Evolutionary conservation across 2,113 vertebrate species (phyloP).

Genomic region (Zeus faber): DNA sequence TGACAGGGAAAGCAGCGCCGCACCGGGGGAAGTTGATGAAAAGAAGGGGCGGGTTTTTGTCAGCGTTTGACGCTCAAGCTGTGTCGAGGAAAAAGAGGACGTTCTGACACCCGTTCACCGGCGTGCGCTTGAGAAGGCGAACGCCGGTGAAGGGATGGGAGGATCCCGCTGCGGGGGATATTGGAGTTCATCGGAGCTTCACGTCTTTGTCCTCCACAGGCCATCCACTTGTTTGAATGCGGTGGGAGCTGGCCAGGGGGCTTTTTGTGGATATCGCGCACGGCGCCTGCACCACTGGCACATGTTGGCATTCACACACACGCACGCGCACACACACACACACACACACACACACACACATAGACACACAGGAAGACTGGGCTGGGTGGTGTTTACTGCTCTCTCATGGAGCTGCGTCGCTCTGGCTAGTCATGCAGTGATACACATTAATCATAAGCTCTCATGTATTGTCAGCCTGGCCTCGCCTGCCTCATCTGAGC

Average conservation of each 20-base stretch:
- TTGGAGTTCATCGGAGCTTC: constrained; percentile 33
- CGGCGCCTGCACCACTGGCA: constrained; percentile 13
- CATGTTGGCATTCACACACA: constrained; percentile 22
- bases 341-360: constrained; percentile 12
- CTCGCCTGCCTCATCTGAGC: constrained; percentile 29
- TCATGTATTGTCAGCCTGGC: constrained; percentile 54
- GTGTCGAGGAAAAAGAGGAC: constrained; percentile 42
- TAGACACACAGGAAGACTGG: constrained; percentile 11
- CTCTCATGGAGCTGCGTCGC: constrained; percentile 37
- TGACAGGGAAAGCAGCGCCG: constrained; percentile 49
- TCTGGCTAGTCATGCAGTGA: constrained; percentile 53
- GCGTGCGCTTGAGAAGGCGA: too few species aligned
- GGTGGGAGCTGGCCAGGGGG: constrained; percentile 1
- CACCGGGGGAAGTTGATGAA: too few species aligned
- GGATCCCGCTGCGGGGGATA: constrained; percentile 8
- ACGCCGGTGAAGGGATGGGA: neutral
- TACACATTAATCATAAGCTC: constrained; percentile 70
- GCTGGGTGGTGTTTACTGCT: constrained; percentile 46
- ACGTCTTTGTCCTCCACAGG: constrained; percentile 25
- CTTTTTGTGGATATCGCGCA: constrained; percentile 6
- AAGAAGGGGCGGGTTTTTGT: too few species aligned
- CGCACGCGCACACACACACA: constrained; percentile 10
- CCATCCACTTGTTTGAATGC: constrained; percentile 35
- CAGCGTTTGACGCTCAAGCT: too few species aligned
- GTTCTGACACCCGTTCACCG: constrained; percentile 37